Evolutionary conservation across 2,888 invertebrate species (phyloP), one percentile per base, ranked within the genome.

Genomic region (Caenorhabditis virilis): DNA sequence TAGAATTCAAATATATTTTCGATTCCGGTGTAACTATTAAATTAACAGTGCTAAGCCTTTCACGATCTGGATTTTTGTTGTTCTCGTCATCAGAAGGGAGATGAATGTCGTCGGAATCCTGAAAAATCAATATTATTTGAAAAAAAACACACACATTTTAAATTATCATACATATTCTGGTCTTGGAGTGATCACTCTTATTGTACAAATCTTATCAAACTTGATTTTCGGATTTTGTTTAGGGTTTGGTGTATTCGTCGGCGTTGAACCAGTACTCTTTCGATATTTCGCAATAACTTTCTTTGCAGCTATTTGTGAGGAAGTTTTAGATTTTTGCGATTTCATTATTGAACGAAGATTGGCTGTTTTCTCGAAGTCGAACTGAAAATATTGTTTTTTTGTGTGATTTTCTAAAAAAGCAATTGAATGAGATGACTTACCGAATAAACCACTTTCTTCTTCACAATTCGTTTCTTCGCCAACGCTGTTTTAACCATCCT

Each of bases 151-250:
- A n/a, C 6, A 6, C 7, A n/a, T 11, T 38, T 38, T 16, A 20
- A 41, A 9, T 20, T 41, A 16, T 35, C 50, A 46, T 13, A 61
- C 61, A 42, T 63, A 63, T 23, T 41, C 35, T 2, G 63, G 54
- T 9, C 63, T 20, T 1, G 63, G 63, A 26, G 63, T 63, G 3
- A 63, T 63, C 3, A 63, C 54, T n/a, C 54, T 39, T 22, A 63
- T 57, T n/a, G 63, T 58, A 30, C 63, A 63, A 27, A 50, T 47
- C 5, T 45, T 38, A 13, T 54, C 18, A 18, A 63, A 63, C 15
- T 45, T 30, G 6, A 30, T 30, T 30, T 30, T 30, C 13, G 30
- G 30, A 6, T 30, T 9, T 30, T 30, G 6, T 30, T 30, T 6
- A 30, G 13, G 30, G 30, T 30, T n/a, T n/a, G n/a, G n/a, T n/a